Evolutionary conservation across 2,888 invertebrate genomes (phyloP).

Genomic region (Protula sp.): DNA sequence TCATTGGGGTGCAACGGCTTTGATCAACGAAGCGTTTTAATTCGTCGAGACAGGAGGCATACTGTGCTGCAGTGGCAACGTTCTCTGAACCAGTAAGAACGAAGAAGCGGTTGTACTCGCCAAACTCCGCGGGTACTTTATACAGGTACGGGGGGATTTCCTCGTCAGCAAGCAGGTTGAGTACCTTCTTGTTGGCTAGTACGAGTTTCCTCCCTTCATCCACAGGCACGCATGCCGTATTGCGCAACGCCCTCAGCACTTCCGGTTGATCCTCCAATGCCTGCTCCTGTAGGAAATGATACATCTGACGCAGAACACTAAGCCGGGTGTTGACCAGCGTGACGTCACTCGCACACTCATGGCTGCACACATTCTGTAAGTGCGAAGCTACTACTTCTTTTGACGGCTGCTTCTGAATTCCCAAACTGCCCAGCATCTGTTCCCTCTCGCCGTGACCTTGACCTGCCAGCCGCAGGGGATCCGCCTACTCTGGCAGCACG

Average conservation of each 20-base stretch:
- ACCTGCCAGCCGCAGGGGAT: slow-evolving; percentile 10
- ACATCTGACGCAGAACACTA: slow-evolving; percentile 13
- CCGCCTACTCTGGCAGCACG: slow-evolving; percentile 22
- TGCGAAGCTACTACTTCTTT: slow-evolving; percentile 11
- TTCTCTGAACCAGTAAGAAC: slow-evolving; percentile 24
- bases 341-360: background rate
- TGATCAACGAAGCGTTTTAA: slow-evolving; percentile 13
- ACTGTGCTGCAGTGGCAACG: slow-evolving; percentile 21
- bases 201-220: slow-evolving; percentile 16
- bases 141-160: slow-evolving; percentile 28
- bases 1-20: slow-evolving; percentile 23
- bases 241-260: slow-evolving; percentile 3
- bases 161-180: slow-evolving; percentile 18
- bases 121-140: slow-evolving; percentile 24
- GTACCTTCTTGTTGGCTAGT: slow-evolving; percentile 22
- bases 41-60: slow-evolving; percentile 23
- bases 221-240: slow-evolving; percentile 15
- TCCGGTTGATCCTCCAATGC: background rate
- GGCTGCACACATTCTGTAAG: slow-evolving; percentile 9
- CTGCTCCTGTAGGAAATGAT: background rate
- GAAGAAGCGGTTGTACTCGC: slow-evolving; percentile 24
- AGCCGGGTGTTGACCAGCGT: background rate
- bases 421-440: slow-evolving; percentile 7
- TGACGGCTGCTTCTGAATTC: slow-evolving; percentile 11
- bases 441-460: slow-evolving; percentile 3